A percentile compares a stretch with the other conserved stretches of the same genome.
These are phyloP conservation scores for Oxyscelio sp. DNA, from an alignment of 2,888 invertebrate species.

Conservation along the genomic window DNA sequence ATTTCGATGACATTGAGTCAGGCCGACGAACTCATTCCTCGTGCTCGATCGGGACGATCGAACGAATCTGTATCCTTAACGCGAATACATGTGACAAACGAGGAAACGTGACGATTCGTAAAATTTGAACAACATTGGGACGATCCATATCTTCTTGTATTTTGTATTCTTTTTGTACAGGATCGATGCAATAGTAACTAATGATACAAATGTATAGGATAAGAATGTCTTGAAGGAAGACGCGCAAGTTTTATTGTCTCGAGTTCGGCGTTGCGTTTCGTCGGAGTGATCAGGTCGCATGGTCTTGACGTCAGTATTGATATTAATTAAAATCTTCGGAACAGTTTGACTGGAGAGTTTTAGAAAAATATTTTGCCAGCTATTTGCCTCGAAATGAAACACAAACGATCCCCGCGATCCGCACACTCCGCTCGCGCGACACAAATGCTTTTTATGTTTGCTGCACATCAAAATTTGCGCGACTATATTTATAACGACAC, in stretches of 20 bases:
- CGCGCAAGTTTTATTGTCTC: constrained; percentile 75
- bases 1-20: constrained; percentile 69
- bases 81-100: constrained; percentile 62
- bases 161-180: constrained; percentile 58
- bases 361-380: constrained; percentile 41
- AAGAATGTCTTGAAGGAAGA: constrained; percentile 70
- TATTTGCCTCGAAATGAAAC: neutral
- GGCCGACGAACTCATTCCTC: constrained; percentile 67
- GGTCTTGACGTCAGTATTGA: too few species aligned
- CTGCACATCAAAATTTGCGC: constrained; percentile 71
- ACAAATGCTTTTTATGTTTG: constrained; percentile 60
- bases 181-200: constrained; percentile 66
- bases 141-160: constrained; percentile 5
- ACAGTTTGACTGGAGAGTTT: constrained; percentile 10
- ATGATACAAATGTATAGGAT: constrained; percentile 72
- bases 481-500: constrained; percentile 65
- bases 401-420: constrained; percentile 22
- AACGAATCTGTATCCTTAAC: constrained; percentile 57
- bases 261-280: constrained; percentile 50
- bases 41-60: constrained; percentile 37
- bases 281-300: constrained; percentile 12
- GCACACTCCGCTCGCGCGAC: constrained; percentile 44
- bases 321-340: neutral
- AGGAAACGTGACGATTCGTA: constrained; percentile 64
- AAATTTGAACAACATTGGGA: constrained; percentile 64